These are phyloP conservation scores for Coendou prehensilis DNA, from an alignment of 2,797 vertebrate genomes.

Conservation along the genomic window DNA sequence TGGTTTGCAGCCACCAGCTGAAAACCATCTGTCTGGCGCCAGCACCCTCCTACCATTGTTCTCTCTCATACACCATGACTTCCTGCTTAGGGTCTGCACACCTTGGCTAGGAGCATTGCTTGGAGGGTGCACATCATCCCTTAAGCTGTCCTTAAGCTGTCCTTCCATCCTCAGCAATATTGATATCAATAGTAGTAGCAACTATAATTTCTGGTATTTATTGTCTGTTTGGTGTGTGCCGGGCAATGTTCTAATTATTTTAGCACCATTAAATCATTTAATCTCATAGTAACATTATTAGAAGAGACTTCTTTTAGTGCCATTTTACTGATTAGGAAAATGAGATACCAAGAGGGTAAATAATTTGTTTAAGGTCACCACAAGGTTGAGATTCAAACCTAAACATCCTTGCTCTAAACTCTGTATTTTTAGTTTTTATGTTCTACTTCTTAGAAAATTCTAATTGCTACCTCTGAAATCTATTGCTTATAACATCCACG, in stretches of 20 bases:
- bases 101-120: too few species aligned
- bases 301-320: neutral
- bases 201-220: neutral
- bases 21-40: neutral
- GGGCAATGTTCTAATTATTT: neutral
- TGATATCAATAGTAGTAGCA: neutral
- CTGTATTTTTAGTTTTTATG: neutral
- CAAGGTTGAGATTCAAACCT: neutral
- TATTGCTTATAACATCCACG: neutral
- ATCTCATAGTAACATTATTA: neutral
- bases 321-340: conserved; percentile 28
- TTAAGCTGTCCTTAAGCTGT: neutral
- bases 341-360: neutral
- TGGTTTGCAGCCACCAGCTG: neutral
- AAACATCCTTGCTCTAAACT: neutral
- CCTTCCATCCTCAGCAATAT: neutral
- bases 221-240: neutral
- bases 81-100: neutral
- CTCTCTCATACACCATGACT: neutral
- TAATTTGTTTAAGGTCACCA: neutral
- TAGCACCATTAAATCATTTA: neutral
- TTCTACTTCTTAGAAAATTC: conserved; percentile 44
- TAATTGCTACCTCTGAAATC: neutral
- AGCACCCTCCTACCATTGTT: neutral
- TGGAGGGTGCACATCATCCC: neutral